Evolutionary conservation across 2,113 vertebrate species (phyloP).

Genomic region (Gobius niger): DNA sequence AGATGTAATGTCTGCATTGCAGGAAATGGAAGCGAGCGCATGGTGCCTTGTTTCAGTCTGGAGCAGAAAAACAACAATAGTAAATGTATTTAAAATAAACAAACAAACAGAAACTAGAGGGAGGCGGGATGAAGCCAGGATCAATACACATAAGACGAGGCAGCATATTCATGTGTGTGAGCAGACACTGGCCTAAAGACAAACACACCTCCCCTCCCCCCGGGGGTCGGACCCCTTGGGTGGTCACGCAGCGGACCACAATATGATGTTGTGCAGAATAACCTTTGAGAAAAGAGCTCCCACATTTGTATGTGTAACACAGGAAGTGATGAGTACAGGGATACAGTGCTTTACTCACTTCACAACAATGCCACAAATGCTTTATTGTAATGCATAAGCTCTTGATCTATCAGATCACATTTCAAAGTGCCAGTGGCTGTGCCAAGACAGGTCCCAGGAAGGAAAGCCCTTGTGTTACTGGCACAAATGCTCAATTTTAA

Average conservation of each 20-base stretch:
- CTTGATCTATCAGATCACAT: constrained; percentile 71
- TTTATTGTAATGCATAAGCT: constrained; percentile 73
- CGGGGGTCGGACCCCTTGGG: constrained; percentile 77
- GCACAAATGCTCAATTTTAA: constrained; percentile 52
- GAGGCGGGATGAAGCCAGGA: constrained; percentile 34
- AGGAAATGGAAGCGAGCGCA: constrained; percentile 44
- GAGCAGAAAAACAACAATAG: constrained; percentile 52
- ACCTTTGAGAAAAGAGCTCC: constrained; percentile 47
- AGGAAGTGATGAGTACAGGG: constrained; percentile 20
- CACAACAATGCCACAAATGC: constrained; percentile 56
- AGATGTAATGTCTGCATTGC: constrained; percentile 39
- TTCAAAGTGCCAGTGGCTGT: constrained; percentile 68
- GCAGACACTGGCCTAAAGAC: constrained; percentile 67
- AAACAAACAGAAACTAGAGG: constrained; percentile 38
- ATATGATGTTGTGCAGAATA: constrained; percentile 59
- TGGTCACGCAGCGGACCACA: constrained; percentile 82
- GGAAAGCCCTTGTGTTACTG: constrained; percentile 59
- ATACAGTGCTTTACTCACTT: constrained; percentile 20
- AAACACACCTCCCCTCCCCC: constrained; percentile 69
- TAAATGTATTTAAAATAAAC: constrained; percentile 45
- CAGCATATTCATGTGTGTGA: constrained; percentile 68
- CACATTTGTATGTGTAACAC: constrained; percentile 14
- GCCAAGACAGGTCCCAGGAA: constrained; percentile 69
- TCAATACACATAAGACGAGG: constrained; percentile 66
- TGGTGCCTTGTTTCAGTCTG: constrained; percentile 33